phyloP scores from a whole-genome alignment of 1,140 invertebrate species.

The Batillaria attramentaria region DNA sequence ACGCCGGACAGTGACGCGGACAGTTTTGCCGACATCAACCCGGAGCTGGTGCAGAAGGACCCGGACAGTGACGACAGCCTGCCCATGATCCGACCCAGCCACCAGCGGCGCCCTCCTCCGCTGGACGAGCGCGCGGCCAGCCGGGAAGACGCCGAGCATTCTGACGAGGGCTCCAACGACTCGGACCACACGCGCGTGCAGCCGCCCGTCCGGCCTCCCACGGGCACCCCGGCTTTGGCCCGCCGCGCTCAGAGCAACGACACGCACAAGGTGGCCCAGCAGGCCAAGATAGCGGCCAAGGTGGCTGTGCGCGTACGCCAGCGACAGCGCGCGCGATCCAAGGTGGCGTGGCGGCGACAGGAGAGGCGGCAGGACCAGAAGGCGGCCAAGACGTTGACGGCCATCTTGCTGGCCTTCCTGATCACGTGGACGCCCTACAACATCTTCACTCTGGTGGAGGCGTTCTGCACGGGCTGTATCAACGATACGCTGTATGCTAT shows the following conservation, averaged over 20 bases:
- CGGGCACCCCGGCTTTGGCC: conserved; percentile 63
- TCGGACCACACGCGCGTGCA: neutral
- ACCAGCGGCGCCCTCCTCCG: neutral
- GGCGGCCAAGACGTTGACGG: conserved; percentile 97
- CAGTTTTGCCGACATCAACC: conserved; percentile 41
- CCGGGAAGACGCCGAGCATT: conserved; percentile 31
- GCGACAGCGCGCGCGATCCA: conserved; percentile 52
- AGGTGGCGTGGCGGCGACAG: conserved; percentile 79
- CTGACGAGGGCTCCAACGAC: conserved; percentile 25
- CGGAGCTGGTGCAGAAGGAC: conserved; percentile 31
- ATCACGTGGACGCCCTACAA: conserved; percentile 99
- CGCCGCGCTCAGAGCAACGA: conserved; percentile 57
- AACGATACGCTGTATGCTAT: conserved; percentile 54
- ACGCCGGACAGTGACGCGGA: conserved; percentile 48
- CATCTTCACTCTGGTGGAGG: conserved; percentile 77
- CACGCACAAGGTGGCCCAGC: conserved; percentile 57
- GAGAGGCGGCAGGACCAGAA: conserved; percentile 98
- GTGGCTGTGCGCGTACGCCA: conserved; percentile 57
- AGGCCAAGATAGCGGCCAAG: conserved; percentile 61
- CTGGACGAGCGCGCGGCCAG: conserved; percentile 43
- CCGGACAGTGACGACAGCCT: conserved; percentile 38
- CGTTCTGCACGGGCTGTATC: conserved; percentile 69
- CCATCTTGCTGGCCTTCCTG: conserved; percentile 97
- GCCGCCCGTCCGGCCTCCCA: conserved; percentile 43
- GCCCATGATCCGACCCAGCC: conserved; percentile 12